Percentiles rank a stretch among this genome's conserved stretches.
Conservation (phyloP, 92 coral and sea anemone genomes). For the Palythoa grandiflora region DNA sequence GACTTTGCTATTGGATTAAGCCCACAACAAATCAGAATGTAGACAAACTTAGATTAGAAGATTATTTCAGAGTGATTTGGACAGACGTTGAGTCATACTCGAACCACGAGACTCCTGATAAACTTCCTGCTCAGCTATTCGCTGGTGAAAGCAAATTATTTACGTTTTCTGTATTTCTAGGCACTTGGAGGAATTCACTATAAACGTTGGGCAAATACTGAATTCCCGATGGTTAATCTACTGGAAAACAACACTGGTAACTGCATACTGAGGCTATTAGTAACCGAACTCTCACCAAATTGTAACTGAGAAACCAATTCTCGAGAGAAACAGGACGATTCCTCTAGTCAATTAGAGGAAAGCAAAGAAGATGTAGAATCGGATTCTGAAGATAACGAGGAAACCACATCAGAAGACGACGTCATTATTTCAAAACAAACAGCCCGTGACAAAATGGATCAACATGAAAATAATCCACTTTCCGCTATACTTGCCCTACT, state of each 20-base stretch:
- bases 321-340: constrained; percentile 12
- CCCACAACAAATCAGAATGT: constrained; percentile 42
- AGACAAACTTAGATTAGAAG: constrained; percentile 16
- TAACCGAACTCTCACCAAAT: constrained; percentile 29
- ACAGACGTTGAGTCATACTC: constrained; percentile 46
- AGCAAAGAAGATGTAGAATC: constrained; percentile 12
- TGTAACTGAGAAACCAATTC: constrained; percentile 5
- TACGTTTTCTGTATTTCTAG: constrained; percentile 50
- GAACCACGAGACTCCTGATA: constrained; percentile 52
- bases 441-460: constrained; percentile 30
- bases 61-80: constrained; percentile 19
- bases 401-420: constrained; percentile 4
- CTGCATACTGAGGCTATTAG: constrained; percentile 5
- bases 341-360: constrained; percentile 19
- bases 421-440: constrained; percentile 18
- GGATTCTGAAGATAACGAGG: constrained; percentile 25
- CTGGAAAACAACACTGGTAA: constrained; percentile 14
- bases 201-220: constrained; percentile 42
- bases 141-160: constrained; percentile 39
- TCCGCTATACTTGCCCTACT: constrained; percentile 38
- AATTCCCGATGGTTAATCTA: constrained; percentile 50
- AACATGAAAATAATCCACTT: constrained; percentile 29
- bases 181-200: constrained; percentile 27
- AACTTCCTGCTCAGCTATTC: constrained; percentile 10
- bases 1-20: constrained; percentile 58